These are phyloP conservation scores for Pongo abelii DNA, from an alignment of 2,113 vertebrate genomes.

Conservation along the genomic window DNA sequence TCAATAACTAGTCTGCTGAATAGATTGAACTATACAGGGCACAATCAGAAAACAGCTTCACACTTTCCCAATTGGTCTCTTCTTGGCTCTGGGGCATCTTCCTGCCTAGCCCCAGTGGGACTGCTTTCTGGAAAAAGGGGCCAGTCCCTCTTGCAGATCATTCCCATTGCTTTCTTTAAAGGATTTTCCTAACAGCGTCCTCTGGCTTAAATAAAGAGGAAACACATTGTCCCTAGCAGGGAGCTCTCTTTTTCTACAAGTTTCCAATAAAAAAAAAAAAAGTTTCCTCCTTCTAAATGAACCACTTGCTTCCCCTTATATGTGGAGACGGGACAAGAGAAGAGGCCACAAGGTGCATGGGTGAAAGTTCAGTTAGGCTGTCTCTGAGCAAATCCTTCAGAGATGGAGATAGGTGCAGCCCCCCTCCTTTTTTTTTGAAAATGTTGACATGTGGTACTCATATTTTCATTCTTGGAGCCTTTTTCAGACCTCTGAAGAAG, in stretches of 20 bases:
- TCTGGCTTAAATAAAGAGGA: background rate
- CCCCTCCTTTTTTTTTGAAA: background rate
- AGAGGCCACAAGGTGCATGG: background rate
- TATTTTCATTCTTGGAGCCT: background rate
- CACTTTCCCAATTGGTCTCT: background rate
- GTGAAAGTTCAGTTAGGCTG: background rate
- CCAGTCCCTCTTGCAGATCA: background rate
- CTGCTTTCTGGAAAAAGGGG: background rate
- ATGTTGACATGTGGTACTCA: background rate
- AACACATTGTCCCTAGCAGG: background rate
- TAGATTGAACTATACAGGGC: background rate
- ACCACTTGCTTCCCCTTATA: background rate
- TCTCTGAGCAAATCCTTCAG: background rate
- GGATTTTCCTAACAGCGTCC: background rate
- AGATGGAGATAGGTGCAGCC: accelerated
- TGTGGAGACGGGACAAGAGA: background rate
- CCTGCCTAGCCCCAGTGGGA: background rate
- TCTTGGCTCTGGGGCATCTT: background rate
- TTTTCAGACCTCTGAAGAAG: background rate
- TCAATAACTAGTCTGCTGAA: background rate
- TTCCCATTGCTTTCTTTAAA: background rate
- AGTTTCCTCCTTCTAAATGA: background rate
- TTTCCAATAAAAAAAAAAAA: background rate
- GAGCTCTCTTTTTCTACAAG: background rate
- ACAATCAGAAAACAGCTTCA: background rate